phyloP scores from a whole-genome alignment of 2,888 invertebrate species.

The Notodonta dromedarius region DNA sequence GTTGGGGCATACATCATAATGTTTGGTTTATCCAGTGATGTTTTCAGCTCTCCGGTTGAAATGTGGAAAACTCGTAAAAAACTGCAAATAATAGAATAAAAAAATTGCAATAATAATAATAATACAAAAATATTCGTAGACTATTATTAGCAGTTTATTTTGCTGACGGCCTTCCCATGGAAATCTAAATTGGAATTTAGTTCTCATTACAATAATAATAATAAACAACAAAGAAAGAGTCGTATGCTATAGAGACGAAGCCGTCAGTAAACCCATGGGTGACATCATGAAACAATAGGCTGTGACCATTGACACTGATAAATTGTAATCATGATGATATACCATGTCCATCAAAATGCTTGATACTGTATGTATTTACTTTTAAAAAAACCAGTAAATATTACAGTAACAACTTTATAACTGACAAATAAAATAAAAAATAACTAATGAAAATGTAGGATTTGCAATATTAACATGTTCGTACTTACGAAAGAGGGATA shows the following conservation, averaged over 20 bases:
- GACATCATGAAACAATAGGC: conserved; percentile 49
- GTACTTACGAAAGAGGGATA: conserved; percentile 73
- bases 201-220: background rate
- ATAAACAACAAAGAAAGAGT: conserved; percentile 6
- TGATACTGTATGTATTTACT: conserved; percentile 25
- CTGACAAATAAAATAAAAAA: conserved; percentile 11
- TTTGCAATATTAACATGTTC: conserved; percentile 56
- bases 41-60: conserved; percentile 18
- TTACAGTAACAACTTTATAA: conserved; percentile 36
- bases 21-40: background rate
- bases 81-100: conserved; percentile 32
- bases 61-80: conserved; percentile 25
- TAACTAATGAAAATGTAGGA: conserved; percentile 44
- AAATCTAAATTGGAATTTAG: background rate
- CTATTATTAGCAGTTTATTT: conserved; percentile 35
- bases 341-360: conserved; percentile 35
- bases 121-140: background rate
- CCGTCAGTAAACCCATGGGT: conserved; percentile 40
- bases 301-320: conserved; percentile 37
- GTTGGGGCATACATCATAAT: conserved; percentile 23
- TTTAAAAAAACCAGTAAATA: conserved; percentile 30
- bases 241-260: conserved; percentile 12
- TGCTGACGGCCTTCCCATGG: conserved; percentile 27
- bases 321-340: conserved; percentile 46
- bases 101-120: background rate